phyloP scores from a whole-genome alignment of 2,113 vertebrate species.

The Dromaius novaehollandiae region DNA sequence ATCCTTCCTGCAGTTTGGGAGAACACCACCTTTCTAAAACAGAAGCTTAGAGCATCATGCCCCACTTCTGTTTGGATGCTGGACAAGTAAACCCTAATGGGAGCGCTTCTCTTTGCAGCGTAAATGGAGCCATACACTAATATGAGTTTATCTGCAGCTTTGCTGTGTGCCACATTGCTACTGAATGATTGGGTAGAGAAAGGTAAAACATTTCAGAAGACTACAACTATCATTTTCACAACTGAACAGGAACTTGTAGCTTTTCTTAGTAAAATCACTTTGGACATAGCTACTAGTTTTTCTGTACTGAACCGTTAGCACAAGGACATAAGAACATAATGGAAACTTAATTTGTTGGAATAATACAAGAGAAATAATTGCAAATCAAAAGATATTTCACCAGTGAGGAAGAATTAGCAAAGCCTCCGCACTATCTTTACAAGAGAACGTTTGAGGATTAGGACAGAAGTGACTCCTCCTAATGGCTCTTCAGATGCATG shows the following conservation, averaged over 20 bases:
- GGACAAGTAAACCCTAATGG: background rate
- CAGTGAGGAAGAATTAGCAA: background rate
- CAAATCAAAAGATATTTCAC: background rate
- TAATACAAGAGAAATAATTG: background rate
- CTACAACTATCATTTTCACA: background rate
- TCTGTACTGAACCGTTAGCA: background rate
- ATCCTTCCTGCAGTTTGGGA: background rate
- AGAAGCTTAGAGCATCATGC: background rate
- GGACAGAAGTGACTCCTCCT: background rate
- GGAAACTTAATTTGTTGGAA: background rate
- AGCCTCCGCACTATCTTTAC: background rate
- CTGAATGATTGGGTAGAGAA: background rate
- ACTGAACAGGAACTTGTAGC: background rate
- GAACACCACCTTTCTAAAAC: background rate
- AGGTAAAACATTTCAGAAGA: background rate
- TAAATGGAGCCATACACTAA: background rate
- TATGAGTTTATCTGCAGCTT: background rate
- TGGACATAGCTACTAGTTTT: background rate
- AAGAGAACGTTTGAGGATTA: background rate
- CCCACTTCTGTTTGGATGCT: background rate
- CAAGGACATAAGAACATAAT: background rate
- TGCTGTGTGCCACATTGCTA: rapidly evolving
- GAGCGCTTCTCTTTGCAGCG: background rate
- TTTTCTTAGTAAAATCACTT: background rate
- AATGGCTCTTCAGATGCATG: rapidly evolving